Evolutionary conservation across 2,113 vertebrate genomes (phyloP).

Genomic region (Carassius auratus): DNA sequence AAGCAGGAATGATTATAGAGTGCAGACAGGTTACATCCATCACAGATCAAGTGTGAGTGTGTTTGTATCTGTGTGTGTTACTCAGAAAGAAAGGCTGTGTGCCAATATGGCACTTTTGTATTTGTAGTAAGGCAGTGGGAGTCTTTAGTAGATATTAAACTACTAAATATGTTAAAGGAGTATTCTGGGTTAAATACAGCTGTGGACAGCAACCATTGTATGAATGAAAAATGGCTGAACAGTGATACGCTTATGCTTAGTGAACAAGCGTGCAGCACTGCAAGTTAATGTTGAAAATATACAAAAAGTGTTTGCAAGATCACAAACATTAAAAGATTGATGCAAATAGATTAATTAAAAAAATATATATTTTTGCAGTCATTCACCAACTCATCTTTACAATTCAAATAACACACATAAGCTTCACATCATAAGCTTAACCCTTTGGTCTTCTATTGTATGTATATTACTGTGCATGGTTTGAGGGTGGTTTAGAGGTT

Average conservation of each 20-base stretch:
- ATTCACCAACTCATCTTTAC: neutral
- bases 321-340: neutral
- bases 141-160: constrained; percentile 9
- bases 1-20: constrained; percentile 45
- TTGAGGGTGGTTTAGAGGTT: too few species aligned
- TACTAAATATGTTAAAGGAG: neutral
- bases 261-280: neutral
- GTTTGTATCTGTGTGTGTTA: constrained; percentile 31
- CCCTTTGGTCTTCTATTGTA: too few species aligned
- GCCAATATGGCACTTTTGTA: constrained; percentile 25
- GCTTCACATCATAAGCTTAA: neutral
- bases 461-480: too few species aligned
- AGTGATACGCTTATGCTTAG: neutral
- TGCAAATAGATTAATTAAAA: neutral
- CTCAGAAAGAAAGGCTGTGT: constrained; percentile 27
- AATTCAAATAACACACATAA: neutral
- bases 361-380: neutral
- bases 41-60: constrained; percentile 17
- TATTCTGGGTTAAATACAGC: neutral
- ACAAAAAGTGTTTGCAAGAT: neutral
- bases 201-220: neutral
- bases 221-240: neutral
- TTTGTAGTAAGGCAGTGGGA: constrained; percentile 30
- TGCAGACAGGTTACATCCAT: constrained; percentile 47
- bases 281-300: neutral